phyloP scores from a whole-genome alignment of 2,888 invertebrate species.

The Pollenia labialis region DNA sequence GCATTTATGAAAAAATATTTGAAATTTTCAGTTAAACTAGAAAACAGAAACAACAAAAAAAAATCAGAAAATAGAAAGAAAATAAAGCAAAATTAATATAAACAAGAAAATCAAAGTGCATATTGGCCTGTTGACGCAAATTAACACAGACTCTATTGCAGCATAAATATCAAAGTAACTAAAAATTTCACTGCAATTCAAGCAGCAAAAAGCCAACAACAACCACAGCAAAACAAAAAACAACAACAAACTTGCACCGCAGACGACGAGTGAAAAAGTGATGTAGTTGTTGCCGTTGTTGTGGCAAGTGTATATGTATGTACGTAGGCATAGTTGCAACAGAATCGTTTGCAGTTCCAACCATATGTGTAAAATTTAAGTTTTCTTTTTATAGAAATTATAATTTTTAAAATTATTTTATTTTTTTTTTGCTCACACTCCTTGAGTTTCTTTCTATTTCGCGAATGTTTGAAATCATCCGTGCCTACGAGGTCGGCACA shows the following conservation, averaged over 20 bases:
- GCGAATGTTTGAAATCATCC: slow-evolving; percentile 21
- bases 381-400: slow-evolving; percentile 60
- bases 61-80: slow-evolving; percentile 40
- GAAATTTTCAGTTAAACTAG: slow-evolving; percentile 59
- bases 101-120: slow-evolving; percentile 75
- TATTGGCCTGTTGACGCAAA: slow-evolving; percentile 83
- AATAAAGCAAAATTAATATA: slow-evolving; percentile 65
- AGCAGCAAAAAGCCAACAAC: slow-evolving; percentile 27
- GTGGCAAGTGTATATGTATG: background rate
- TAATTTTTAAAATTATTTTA: slow-evolving; percentile 57
- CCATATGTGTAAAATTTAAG: slow-evolving; percentile 61
- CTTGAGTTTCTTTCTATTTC: background rate
- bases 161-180: slow-evolving; percentile 65
- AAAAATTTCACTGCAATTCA: slow-evolving; percentile 58
- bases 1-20: slow-evolving; percentile 59
- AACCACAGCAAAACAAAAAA: background rate
- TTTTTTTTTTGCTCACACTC: slow-evolving; percentile 33
- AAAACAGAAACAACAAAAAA: slow-evolving; percentile 45
- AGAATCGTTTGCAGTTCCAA: slow-evolving; percentile 25
- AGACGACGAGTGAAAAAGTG: slow-evolving; percentile 22
- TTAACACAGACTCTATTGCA: slow-evolving; percentile 80
- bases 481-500: slow-evolving; percentile 16
- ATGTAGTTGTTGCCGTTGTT: slow-evolving; percentile 22
- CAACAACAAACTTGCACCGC: background rate
- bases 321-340: slow-evolving; percentile 16